phyloP scores from a whole-genome alignment of 2,888 invertebrate species.

The Acleris laterana region DNA sequence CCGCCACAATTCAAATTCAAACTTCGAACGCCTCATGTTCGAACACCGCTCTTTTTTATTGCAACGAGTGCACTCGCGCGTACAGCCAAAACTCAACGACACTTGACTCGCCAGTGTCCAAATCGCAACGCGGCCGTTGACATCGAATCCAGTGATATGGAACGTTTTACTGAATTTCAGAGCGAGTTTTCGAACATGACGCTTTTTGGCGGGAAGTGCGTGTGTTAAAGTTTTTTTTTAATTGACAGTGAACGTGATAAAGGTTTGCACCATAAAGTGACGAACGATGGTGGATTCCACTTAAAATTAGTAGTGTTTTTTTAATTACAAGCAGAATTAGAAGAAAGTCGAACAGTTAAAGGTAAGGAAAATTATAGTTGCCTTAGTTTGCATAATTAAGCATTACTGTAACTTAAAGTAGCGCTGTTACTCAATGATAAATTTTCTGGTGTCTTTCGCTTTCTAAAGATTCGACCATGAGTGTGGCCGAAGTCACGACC shows the following conservation, averaged over 20 bases:
- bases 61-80: slow-evolving; percentile 74
- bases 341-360: slow-evolving; percentile 60
- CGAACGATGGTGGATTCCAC: slow-evolving; percentile 80
- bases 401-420: slow-evolving; percentile 49
- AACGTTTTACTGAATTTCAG: slow-evolving; percentile 54
- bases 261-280: slow-evolving; percentile 70
- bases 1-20: slow-evolving; percentile 79
- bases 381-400: slow-evolving; percentile 54
- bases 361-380: slow-evolving; percentile 57
- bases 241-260: slow-evolving; percentile 69
- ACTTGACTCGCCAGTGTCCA: slow-evolving; percentile 67
- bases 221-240: slow-evolving; percentile 59
- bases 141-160: slow-evolving; percentile 61
- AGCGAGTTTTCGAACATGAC: slow-evolving; percentile 63
- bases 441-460: slow-evolving; percentile 67
- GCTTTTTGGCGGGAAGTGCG: slow-evolving; percentile 71
- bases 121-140: slow-evolving; percentile 77
- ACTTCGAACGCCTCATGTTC: slow-evolving; percentile 58
- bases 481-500: slow-evolving; percentile 73
- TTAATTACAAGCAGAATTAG: slow-evolving; percentile 53
- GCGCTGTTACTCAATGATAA: slow-evolving; percentile 63
- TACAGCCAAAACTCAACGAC: slow-evolving; percentile 66
- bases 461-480: slow-evolving; percentile 81
- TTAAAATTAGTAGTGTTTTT: slow-evolving; percentile 69
- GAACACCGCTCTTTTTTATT: slow-evolving; percentile 57